Evolutionary conservation across 1,140 invertebrate genomes (phyloP).

Genomic region (Lepidostoma basale): DNA sequence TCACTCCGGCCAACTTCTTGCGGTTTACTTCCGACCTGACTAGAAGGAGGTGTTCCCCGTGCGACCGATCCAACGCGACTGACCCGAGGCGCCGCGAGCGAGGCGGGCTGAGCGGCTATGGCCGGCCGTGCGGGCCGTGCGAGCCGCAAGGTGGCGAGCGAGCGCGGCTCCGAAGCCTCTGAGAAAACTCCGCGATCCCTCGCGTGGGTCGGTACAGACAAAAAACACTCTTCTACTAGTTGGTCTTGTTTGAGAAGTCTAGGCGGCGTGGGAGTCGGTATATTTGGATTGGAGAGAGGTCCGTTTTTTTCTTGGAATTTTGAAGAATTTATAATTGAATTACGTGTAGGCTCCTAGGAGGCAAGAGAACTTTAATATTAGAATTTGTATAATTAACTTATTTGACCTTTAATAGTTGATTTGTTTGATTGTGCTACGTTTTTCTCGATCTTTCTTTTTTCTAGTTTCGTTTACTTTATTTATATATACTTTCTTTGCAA

Average conservation of each 20-base stretch:
- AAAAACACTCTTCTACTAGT: not conserved
- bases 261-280: constrained; percentile 6
- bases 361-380: too few relatives aligned
- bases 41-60: constrained; percentile 9
- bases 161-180: constrained; percentile 2
- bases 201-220: not conserved
- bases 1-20: constrained; percentile 13
- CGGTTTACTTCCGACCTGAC: not conserved
- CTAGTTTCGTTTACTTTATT: too few relatives aligned
- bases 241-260: not conserved
- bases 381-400: too few relatives aligned
- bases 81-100: not conserved
- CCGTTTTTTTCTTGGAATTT: constrained; percentile 17
- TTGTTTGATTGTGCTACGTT: too few relatives aligned
- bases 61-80: constrained; percentile 31
- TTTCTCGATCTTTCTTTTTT: too few relatives aligned
- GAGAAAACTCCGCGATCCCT: not conserved
- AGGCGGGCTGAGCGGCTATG: not conserved
- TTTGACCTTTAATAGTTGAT: too few relatives aligned
- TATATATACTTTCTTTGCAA: too few relatives aligned
- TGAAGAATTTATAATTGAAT: constrained; percentile 18
- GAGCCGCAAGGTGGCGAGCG: not conserved
- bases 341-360: constrained; percentile 12
- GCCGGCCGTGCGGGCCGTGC: not conserved
- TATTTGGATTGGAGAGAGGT: constrained; percentile 5